A percentile compares a stretch with the other conserved stretches of the same genome.
These are phyloP conservation scores for Pangasius krempfi DNA, from an alignment of 2,797 vertebrate species.

Conservation along the genomic window DNA sequence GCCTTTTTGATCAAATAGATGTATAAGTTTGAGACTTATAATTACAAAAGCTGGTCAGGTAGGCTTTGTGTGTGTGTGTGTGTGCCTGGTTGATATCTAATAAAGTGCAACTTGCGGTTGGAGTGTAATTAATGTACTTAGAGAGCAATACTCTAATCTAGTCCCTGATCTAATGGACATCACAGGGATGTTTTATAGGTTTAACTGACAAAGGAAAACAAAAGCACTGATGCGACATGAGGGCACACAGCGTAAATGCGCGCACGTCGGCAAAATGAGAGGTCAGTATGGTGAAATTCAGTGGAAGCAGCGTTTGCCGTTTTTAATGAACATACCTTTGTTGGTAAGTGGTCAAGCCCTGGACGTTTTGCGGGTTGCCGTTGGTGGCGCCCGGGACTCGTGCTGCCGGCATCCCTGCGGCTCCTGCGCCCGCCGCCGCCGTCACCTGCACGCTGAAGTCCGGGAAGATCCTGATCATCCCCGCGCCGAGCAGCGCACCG, in stretches of 20 bases:
- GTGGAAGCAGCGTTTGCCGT: neutral
- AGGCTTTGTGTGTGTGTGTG: neutral
- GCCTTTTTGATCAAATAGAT: neutral
- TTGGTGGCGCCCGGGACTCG: slow-evolving; percentile 83
- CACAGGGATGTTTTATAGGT: neutral
- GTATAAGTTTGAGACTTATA: neutral
- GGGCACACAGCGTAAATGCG: neutral
- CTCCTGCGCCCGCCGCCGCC: slow-evolving; percentile 83
- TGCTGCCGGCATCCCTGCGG: slow-evolving; percentile 80
- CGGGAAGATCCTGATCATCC: slow-evolving; percentile 96
- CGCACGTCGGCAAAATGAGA: slow-evolving; percentile 16
- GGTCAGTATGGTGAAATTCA: neutral
- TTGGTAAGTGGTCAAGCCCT: slow-evolving; percentile 92
- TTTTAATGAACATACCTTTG: slow-evolving; percentile 85
- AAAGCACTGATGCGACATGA: slow-evolving; percentile 14
- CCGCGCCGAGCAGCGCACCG: slow-evolving; percentile 71
- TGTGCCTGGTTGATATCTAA: neutral
- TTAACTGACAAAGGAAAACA: slow-evolving; percentile 13
- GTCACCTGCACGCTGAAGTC: slow-evolving; percentile 99
- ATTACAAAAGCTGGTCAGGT: neutral
- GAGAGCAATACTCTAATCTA: neutral
- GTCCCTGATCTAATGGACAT: neutral
- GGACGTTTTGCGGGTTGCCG: slow-evolving; percentile 90
- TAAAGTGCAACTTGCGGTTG: slow-evolving; percentile 19
- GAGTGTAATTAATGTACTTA: neutral